phyloP scores from a whole-genome alignment of 2,113 vertebrate genomes.

The Arizona elegans region DNA sequence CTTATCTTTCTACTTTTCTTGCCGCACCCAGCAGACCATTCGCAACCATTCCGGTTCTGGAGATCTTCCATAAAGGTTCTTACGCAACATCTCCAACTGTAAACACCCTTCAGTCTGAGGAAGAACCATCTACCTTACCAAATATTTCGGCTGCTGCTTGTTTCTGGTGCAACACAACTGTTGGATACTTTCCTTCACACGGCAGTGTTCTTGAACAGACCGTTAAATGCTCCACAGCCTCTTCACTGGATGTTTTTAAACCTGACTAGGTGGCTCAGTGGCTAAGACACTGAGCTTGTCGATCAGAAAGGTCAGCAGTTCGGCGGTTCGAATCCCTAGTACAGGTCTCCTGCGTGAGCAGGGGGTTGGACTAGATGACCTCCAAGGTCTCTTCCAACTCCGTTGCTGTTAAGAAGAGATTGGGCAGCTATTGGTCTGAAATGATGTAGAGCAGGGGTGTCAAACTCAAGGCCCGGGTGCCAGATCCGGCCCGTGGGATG shows the following conservation, averaged over 20 bases:
- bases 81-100: background rate
- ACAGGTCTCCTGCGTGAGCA: no score
- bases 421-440: background rate
- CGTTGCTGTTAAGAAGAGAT: background rate
- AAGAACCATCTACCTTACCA: background rate
- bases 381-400: no score
- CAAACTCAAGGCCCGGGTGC: no score
- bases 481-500: no score
- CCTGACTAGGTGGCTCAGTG: no score
- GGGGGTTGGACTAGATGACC: no score
- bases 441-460: background rate
- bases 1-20: background rate
- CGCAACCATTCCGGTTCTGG: background rate
- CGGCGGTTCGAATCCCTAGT: no score
- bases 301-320: no score
- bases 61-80: background rate
- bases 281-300: no score
- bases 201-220: background rate
- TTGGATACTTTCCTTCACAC: background rate
- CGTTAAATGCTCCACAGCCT: background rate
- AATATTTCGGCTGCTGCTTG: background rate
- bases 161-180: background rate
- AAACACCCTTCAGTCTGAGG: background rate
- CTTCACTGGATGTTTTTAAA: background rate
- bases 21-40: background rate